phyloP scores from a whole-genome alignment of 2,113 vertebrate genomes.

The Leptobrachium leishanense region DNA sequence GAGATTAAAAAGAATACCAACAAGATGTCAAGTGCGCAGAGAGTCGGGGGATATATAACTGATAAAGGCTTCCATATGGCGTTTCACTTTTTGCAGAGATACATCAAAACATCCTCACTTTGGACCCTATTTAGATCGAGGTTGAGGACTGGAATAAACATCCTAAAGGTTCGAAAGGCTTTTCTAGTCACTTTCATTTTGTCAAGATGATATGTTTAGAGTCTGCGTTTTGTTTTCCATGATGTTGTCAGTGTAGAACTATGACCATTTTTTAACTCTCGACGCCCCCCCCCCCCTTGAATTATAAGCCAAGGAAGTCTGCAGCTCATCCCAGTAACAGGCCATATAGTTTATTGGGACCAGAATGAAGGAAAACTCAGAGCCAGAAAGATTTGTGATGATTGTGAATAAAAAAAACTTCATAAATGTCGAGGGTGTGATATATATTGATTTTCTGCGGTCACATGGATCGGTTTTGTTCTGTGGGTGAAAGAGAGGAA shows the following conservation, averaged over 20 bases:
- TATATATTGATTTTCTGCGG: constrained; percentile 22
- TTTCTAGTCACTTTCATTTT: constrained; percentile 25
- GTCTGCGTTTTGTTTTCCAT: constrained; percentile 4
- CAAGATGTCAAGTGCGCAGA: constrained; percentile 68
- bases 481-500: neutral
- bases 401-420: constrained; percentile 42
- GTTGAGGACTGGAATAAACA: constrained; percentile 19
- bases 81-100: constrained; percentile 41
- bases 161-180: constrained; percentile 18
- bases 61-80: constrained; percentile 75
- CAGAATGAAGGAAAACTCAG: constrained; percentile 2
- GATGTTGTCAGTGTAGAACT: neutral
- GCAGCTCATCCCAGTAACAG: neutral
- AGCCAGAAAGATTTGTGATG: constrained; percentile 31
- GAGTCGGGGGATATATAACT: constrained; percentile 62
- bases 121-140: constrained; percentile 35
- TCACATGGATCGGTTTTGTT: constrained; percentile 21
- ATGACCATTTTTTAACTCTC: neutral
- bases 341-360: constrained; percentile 4
- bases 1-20: constrained; percentile 72
- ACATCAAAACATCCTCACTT: constrained; percentile 44
- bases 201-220: constrained; percentile 20
- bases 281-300: neutral
- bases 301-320: constrained; percentile 14
- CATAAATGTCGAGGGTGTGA: constrained; percentile 26